phyloP scores from a whole-genome alignment of 2,888 invertebrate genomes.

The Drosophila yooni region DNA sequence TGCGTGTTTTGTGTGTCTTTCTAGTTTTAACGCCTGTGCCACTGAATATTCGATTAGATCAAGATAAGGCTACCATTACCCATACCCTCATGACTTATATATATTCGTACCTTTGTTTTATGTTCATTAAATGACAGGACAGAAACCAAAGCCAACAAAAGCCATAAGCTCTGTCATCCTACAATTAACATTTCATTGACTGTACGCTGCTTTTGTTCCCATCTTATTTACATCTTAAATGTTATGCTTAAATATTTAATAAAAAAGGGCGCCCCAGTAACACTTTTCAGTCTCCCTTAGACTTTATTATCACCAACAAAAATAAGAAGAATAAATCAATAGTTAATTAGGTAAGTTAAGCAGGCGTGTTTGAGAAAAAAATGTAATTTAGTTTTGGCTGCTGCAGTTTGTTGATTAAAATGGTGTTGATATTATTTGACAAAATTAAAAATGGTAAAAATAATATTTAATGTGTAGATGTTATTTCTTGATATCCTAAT shows the following conservation, averaged over 20 bases:
- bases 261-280: background rate
- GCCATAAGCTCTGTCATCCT: conserved; percentile 7
- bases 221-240: conserved; percentile 20
- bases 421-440: background rate
- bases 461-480: background rate
- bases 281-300: background rate
- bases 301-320: background rate
- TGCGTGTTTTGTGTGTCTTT: conserved; percentile 48
- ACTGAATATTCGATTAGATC: conserved; percentile 59
- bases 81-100: conserved; percentile 9
- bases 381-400: background rate
- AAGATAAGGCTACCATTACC: conserved; percentile 52
- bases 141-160: conserved; percentile 23
- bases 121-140: conserved; percentile 54
- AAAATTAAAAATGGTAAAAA: background rate
- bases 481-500: background rate
- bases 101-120: conserved; percentile 38
- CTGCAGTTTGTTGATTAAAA: background rate
- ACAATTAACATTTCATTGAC: conserved; percentile 26
- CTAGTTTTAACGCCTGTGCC: conserved; percentile 49
- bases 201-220: background rate
- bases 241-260: background rate
- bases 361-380: background rate
- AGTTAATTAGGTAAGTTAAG: background rate
- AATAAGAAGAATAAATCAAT: background rate